A percentile compares a stretch with the other conserved stretches of the same genome.
phyloP scores from a whole-genome alignment of 2,113 vertebrate species.

The Telmatochromis bifrenatus region DNA sequence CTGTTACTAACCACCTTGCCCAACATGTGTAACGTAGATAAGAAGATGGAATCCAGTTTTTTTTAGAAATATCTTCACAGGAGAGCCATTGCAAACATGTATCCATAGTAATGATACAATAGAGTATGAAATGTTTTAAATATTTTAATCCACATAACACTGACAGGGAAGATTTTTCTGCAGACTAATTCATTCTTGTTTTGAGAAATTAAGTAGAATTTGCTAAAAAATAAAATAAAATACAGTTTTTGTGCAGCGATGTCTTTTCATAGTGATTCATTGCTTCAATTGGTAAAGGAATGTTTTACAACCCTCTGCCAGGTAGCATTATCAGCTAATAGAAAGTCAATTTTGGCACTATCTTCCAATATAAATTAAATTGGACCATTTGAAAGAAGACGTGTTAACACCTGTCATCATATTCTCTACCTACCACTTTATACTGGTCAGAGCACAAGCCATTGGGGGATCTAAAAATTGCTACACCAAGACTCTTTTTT shows the following conservation, averaged over 20 bases:
- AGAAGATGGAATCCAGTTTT: not conserved
- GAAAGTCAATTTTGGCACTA: not conserved
- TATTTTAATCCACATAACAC: not conserved
- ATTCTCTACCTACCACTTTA: not conserved
- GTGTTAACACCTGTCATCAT: not conserved
- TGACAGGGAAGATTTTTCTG: not conserved
- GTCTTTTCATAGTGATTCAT: not conserved
- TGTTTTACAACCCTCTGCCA: not conserved
- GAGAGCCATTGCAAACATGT: not conserved
- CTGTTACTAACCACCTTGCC: not conserved
- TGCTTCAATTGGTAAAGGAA: not conserved
- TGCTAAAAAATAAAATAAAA: not conserved
- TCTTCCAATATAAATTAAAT: not conserved
- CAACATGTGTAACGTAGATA: not conserved
- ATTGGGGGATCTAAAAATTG: not conserved
- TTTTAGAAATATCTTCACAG: not conserved
- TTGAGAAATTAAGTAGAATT: not conserved
- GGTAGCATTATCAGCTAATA: not conserved
- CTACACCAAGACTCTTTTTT: not conserved
- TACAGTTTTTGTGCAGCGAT: not conserved
- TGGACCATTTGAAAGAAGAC: not conserved
- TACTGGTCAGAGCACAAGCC: not conserved
- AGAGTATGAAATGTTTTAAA: not conserved
- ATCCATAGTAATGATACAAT: accelerated
- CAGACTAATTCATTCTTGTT: not conserved